Percentiles rank a stretch among this genome's conserved stretches.
These are phyloP conservation scores for Regulus satrapa DNA, from an alignment of 2,113 vertebrate species.

Conservation along the genomic window DNA sequence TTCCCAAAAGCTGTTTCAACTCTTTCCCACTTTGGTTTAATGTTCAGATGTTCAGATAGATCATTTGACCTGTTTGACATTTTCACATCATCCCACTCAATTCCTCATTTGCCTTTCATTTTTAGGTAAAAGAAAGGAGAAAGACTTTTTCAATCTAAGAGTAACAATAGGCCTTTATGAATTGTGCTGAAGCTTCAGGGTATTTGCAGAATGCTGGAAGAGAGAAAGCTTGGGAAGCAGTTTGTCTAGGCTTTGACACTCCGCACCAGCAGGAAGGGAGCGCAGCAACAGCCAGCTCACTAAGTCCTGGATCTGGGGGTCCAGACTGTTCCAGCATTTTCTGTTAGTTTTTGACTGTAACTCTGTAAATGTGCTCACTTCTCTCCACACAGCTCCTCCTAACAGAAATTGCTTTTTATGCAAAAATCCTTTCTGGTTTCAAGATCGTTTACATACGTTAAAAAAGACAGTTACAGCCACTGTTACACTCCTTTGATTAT, in stretches of 20 bases:
- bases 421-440: constrained; percentile 1
- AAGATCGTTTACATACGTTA: background rate
- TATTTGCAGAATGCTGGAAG: background rate
- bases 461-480: background rate
- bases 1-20: background rate
- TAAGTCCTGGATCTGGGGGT: background rate
- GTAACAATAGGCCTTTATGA: background rate
- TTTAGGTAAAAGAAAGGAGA: constrained; percentile 17
- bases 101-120: background rate
- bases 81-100: background rate
- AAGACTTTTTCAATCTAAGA: background rate
- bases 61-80: background rate
- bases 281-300: background rate
- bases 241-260: background rate
- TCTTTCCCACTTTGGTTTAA: background rate
- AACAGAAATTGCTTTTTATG: background rate
- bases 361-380: background rate
- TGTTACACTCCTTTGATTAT: constrained; percentile 23
- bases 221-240: background rate
- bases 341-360: background rate
- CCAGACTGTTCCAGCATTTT: background rate
- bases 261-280: background rate
- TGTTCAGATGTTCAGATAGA: background rate
- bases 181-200: background rate
- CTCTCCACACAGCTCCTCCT: background rate